phyloP scores from a whole-genome alignment of 2,888 invertebrate species.

The Monopis laevigella region DNA sequence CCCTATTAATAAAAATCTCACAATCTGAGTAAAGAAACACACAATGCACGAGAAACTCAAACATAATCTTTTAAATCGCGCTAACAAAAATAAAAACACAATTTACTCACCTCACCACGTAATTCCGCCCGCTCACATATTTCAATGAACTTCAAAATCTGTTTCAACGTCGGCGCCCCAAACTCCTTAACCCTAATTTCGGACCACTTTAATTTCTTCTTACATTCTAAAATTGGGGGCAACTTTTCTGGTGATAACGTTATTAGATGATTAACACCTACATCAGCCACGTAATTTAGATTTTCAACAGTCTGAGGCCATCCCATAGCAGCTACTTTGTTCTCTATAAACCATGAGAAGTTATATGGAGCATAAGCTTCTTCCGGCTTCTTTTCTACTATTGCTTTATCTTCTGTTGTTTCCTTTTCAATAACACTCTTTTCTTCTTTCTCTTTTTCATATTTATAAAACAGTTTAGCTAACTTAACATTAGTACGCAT shows the following conservation, averaged over 20 bases:
- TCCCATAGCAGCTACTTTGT: constrained; percentile 73
- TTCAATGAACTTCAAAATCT: constrained; percentile 72
- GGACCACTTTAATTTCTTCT: constrained; percentile 66
- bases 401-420: constrained; percentile 1
- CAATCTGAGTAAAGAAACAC: too few relatives aligned
- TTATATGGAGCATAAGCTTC: constrained; percentile 67
- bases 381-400: not conserved
- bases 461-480: constrained; percentile 7
- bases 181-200: constrained; percentile 74
- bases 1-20: too few relatives aligned
- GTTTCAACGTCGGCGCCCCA: constrained; percentile 71
- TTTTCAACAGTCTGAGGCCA: constrained; percentile 71
- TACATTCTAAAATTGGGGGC: constrained; percentile 65
- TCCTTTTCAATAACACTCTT: not conserved
- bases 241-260: constrained; percentile 72
- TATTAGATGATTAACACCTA: constrained; percentile 71
- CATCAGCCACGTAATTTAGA: constrained; percentile 65
- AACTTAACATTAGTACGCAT: constrained; percentile 6
- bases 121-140: constrained; percentile 67
- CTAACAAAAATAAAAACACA: too few relatives aligned
- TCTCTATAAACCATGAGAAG: constrained; percentile 76
- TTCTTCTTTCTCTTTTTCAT: constrained; percentile 1
- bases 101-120: constrained; percentile 69
- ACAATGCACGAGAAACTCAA: too few relatives aligned
- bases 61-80: too few relatives aligned